These are phyloP conservation scores for Trichonephila clavata DNA, from an alignment of 1,140 invertebrate species.

Conservation along the genomic window DNA sequence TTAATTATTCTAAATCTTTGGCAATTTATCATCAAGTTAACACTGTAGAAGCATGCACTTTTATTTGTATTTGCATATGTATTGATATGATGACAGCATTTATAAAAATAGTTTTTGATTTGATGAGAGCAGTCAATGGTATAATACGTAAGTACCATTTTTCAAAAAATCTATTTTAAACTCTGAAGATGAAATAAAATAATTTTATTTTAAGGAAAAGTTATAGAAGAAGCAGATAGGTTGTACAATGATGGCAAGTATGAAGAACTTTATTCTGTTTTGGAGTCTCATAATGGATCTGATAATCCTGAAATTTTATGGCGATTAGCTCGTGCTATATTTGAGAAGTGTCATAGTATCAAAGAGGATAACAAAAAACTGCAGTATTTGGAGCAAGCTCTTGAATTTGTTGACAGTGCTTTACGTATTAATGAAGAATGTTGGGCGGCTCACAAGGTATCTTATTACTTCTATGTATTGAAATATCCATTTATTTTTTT, in stretches of 20 bases:
- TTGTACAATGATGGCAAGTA: slow-evolving; percentile 79
- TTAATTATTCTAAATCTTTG: no score
- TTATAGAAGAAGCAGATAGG: slow-evolving; percentile 79
- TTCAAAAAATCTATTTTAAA: no score
- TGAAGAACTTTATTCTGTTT: slow-evolving; percentile 79
- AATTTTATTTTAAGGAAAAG: background rate
- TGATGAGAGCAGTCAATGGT: background rate
- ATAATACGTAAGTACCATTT: no score
- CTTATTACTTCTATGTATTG: background rate
- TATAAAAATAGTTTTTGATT: background rate
- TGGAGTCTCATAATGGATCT: slow-evolving; percentile 78
- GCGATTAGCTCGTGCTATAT: slow-evolving; percentile 87
- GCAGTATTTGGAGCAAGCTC: slow-evolving; percentile 85
- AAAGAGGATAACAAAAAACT: slow-evolving; percentile 84
- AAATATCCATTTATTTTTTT: background rate
- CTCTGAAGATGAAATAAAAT: background rate
- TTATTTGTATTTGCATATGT: background rate
- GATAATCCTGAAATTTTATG: slow-evolving; percentile 88
- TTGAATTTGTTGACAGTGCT: slow-evolving; percentile 84
- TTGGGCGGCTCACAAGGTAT: slow-evolving; percentile 87
- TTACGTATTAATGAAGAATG: slow-evolving; percentile 85
- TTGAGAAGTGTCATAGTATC: slow-evolving; percentile 86
- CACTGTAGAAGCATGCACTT: background rate
- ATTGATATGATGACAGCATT: background rate
- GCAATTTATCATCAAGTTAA: no score